Base-by-base conservation (phyloP, 1,140 invertebrate species). In the Temnothorax nylanderi region DNA sequence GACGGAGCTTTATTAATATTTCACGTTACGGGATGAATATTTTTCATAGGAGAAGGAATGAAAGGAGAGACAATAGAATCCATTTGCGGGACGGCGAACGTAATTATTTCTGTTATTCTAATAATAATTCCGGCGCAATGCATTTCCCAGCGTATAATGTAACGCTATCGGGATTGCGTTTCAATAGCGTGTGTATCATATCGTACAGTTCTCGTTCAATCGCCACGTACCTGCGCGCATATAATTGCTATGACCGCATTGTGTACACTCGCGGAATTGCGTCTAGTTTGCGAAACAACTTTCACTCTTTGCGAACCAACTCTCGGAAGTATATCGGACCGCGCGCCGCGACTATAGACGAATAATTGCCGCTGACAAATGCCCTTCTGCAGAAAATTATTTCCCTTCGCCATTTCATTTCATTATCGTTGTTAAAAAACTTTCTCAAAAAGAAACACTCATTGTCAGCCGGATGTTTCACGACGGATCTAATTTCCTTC, bases 171-270 rank as follows among this genome's bases (percentile, higher is more conserved):
- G 60, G 80, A 60, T 49, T 60, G 80, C n/a, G 18, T 60, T 60
- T 84, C 54, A 60, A 74, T 58, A 37, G 65, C 65, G 44, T 60
- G 26, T 41, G 26, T 26, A 74, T 84, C 51, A 75, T 74, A 75
- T 75, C 80, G 69, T 47, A 47, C 18, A 34, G 41, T 58, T 82
- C 69, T 37, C 54, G 69, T 49, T 84, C 69, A 51, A 84, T 84
- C 69, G 80, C 69, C 80, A 75, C 41, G 54, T 84, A 81, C 32
- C 47, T 47, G 47, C n/a, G 21, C 54, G 10, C 80, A 49, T 84
- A 69, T 87, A 87, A 87, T 85, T 84, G 60, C 80, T 54, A 49
- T 69, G 80, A 85, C 71, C 86, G 86, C 80, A 75, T 87, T 87
- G 75, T 85, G 41, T 69, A 44, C 47, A 58, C 69, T 87, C 80